These are phyloP conservation scores for Arvicanthis niloticus DNA, from an alignment of 2,113 vertebrate species.

Conservation along the genomic window DNA sequence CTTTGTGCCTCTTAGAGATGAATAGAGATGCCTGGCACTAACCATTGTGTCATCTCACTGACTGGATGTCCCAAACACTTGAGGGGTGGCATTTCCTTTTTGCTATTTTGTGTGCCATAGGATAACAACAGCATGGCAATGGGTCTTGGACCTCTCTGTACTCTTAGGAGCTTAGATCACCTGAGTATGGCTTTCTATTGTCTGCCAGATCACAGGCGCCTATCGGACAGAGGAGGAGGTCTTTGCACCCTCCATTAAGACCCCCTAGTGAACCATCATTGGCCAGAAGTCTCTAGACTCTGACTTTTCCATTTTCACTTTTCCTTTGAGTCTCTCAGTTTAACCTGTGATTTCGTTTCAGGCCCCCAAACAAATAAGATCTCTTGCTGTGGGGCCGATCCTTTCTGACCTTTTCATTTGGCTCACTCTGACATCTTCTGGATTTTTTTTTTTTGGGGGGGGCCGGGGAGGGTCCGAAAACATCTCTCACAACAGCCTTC, in stretches of 20 bases:
- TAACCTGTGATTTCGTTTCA: not conserved
- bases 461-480: not conserved
- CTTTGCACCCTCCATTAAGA: not conserved
- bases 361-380: not conserved
- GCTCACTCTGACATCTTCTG: not conserved
- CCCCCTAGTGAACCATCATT: not conserved
- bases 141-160: not conserved
- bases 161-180: not conserved
- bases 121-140: not conserved
- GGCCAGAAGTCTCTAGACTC: not conserved
- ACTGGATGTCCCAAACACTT: too few species aligned
- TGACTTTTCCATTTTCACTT: not conserved
- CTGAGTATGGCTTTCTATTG: not conserved
- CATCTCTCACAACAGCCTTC: not conserved
- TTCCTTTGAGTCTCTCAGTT: not conserved
- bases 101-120: not conserved
- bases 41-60: not conserved
- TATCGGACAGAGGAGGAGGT: accelerated
- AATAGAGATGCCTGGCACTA: not conserved
- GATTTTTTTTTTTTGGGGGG: not conserved
- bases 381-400: not conserved
- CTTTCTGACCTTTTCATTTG: not conserved
- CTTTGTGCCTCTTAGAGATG: not conserved
- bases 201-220: accelerated
- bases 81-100: not conserved